These are phyloP conservation scores for Calypte anna DNA, from an alignment of 2,113 vertebrate genomes.

Conservation along the genomic window DNA sequence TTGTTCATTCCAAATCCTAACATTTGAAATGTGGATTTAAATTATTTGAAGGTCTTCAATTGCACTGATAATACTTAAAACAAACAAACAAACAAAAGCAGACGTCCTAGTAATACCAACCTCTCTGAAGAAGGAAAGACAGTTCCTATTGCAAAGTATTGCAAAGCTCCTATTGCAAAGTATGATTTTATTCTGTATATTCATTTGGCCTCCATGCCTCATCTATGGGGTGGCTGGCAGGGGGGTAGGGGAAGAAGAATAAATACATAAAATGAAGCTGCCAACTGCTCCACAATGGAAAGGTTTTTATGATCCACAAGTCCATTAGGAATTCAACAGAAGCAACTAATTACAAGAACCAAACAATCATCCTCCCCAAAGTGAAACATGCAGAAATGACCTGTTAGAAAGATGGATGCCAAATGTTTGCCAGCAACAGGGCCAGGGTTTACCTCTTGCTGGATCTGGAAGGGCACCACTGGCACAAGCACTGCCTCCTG, in stretches of 20 bases:
- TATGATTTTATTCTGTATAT: background rate
- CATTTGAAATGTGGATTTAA: background rate
- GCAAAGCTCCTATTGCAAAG: background rate
- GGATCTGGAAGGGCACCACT: background rate
- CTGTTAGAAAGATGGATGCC: conserved; percentile 53
- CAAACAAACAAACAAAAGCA: background rate
- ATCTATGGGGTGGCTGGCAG: background rate
- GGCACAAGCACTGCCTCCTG: background rate
- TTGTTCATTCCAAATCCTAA: background rate
- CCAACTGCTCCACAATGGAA: conserved; percentile 12
- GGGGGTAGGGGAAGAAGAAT: background rate
- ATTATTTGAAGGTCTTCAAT: background rate
- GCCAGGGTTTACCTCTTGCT: background rate
- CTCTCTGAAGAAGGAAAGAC: background rate
- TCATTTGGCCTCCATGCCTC: background rate
- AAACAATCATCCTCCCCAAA: background rate
- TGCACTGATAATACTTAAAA: background rate
- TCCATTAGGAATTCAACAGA: conserved; percentile 59
- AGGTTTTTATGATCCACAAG: conserved; percentile 26
- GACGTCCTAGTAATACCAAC: background rate
- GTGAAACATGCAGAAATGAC: conserved; percentile 28
- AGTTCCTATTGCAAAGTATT: background rate
- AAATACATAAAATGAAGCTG: background rate
- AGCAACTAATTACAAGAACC: conserved; percentile 63
- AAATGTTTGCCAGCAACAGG: conserved; percentile 9